These are phyloP conservation scores for Lepilemur ruficaudatus DNA, from an alignment of 2,797 vertebrate genomes.

Conservation along the genomic window DNA sequence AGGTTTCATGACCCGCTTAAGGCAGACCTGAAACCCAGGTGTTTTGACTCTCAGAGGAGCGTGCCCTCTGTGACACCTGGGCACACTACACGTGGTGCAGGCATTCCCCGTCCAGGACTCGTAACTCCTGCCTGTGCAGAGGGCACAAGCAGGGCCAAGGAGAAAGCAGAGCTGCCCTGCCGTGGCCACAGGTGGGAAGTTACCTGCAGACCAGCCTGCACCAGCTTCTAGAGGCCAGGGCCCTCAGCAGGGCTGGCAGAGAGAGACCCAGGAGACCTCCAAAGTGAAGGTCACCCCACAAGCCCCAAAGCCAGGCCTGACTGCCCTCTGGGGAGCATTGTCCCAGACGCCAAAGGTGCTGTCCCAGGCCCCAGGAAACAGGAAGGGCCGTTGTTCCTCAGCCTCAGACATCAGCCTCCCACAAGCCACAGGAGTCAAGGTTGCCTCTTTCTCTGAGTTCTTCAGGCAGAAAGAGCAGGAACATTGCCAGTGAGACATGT, in stretches of 20 bases:
- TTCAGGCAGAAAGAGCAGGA: neutral
- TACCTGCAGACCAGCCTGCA: neutral
- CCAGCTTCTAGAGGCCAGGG: neutral
- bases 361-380: neutral
- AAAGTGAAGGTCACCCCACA: neutral
- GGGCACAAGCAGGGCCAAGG: neutral
- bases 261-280: neutral
- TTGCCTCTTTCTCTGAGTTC: neutral
- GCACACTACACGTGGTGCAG: neutral
- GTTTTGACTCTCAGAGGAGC: neutral
- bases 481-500: no score
- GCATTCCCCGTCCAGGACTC: neutral
- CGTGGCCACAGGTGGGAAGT: neutral
- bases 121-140: rapidly evolving
- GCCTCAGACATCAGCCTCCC: no score
- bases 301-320: neutral
- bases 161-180: neutral
- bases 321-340: rapidly evolving
- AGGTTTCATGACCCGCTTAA: neutral
- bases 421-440: neutral
- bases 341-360: no score
- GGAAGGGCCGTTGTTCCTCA: neutral
- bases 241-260: neutral
- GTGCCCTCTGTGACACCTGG: rapidly evolving
- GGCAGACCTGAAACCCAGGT: neutral